These are phyloP conservation scores for Drosophila siamana DNA, from an alignment of 2,888 invertebrate species.

Conservation along the genomic window DNA sequence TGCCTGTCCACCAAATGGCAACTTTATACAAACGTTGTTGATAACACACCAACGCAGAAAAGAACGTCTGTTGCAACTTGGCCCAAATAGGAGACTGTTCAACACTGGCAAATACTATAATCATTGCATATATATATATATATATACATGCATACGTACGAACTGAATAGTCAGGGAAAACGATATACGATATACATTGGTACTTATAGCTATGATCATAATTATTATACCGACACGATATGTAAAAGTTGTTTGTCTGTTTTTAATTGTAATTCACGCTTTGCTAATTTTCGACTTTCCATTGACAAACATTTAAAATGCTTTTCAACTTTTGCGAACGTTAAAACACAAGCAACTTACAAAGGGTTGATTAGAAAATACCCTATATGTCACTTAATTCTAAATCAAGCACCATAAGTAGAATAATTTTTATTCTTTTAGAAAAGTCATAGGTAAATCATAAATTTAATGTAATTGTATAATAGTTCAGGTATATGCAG, in stretches of 20 bases:
- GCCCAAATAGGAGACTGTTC: slow-evolving; percentile 4
- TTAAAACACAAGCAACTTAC: neutral
- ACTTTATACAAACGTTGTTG: slow-evolving; percentile 4
- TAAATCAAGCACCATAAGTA: neutral
- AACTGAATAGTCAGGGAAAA: too few relatives aligned
- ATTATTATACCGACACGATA: slow-evolving; percentile 33
- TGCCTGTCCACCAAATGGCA: slow-evolving; percentile 34
- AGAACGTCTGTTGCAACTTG: slow-evolving; percentile 12
- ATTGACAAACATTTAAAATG: slow-evolving; percentile 74
- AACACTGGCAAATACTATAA: neutral
- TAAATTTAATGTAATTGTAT: too few relatives aligned
- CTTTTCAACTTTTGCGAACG: slow-evolving; percentile 39
- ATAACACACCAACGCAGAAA: slow-evolving; percentile 23
- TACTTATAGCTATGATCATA: slow-evolving; percentile 11
- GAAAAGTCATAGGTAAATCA: too few relatives aligned
- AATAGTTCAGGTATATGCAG: too few relatives aligned
- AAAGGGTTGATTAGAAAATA: neutral
- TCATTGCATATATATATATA: too few relatives aligned
- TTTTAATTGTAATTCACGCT: slow-evolving; percentile 63
- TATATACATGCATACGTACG: too few relatives aligned
- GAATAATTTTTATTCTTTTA: too few relatives aligned
- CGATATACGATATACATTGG: neutral
- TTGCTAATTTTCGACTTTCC: slow-evolving; percentile 71
- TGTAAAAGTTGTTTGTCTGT: slow-evolving; percentile 39
- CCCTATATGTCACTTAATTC: neutral